Conservation (phyloP, 1,140 invertebrate genomes). For the Neomicropteryx cornuta region DNA sequence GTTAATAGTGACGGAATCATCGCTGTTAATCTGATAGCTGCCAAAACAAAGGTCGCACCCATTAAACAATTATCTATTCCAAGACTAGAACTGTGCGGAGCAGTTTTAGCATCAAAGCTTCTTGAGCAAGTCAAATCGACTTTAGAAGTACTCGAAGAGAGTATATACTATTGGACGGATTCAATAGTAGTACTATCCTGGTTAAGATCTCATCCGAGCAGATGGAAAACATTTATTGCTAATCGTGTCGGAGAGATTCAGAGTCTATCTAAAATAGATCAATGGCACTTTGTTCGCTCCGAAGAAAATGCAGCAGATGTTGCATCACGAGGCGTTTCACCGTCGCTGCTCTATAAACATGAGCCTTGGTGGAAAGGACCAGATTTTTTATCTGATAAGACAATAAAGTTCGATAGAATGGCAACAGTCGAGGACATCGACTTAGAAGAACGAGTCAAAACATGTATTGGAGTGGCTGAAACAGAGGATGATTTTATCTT, state of each 20-base stretch:
- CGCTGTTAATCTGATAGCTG: slow-evolving; percentile 12
- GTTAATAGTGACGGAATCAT: no score
- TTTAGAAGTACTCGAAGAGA: slow-evolving; percentile 9
- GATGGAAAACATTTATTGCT: slow-evolving; percentile 24
- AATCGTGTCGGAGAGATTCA: slow-evolving; percentile 28
- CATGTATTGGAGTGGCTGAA: background rate
- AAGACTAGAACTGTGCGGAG: slow-evolving; percentile 21
- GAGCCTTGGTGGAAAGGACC: slow-evolving; percentile 26
- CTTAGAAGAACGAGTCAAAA: background rate
- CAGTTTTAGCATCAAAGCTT: slow-evolving; percentile 16
- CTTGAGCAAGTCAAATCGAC: slow-evolving; percentile 12
- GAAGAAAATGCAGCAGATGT: slow-evolving; percentile 27
- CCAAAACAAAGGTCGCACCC: slow-evolving; percentile 20
- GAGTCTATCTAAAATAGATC: slow-evolving; percentile 8
- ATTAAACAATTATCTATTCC: slow-evolving; percentile 19
- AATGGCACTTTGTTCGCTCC: slow-evolving; percentile 27
- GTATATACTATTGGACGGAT: slow-evolving; percentile 25
- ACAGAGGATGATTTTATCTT: background rate
- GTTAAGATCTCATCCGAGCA: slow-evolving; percentile 19
- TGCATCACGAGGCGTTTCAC: slow-evolving; percentile 18
- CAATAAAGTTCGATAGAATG: background rate
- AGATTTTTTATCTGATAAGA: slow-evolving; percentile 6
- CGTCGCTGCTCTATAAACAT: slow-evolving; percentile 14
- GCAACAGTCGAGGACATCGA: background rate
- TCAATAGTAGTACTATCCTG: slow-evolving; percentile 27